Conservation (phyloP, 2,113 vertebrate genomes). For the Aspiorhynchus laticeps region DNA sequence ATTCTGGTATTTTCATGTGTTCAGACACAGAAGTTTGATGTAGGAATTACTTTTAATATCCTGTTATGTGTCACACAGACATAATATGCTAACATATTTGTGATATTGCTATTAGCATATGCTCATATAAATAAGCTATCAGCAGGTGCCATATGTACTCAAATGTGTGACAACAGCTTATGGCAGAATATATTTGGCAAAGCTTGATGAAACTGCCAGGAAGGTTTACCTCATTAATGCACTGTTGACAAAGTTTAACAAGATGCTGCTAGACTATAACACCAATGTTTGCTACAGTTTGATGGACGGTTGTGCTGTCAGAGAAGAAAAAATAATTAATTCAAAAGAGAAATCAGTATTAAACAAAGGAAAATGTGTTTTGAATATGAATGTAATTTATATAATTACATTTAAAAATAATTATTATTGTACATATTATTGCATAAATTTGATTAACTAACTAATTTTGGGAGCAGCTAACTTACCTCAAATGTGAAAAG, state of each 20-base stretch:
- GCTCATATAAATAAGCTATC: neutral
- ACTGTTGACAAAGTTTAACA: constrained; percentile 8
- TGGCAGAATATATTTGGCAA: neutral
- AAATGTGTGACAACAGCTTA: neutral
- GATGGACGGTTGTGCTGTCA: neutral
- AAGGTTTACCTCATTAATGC: neutral
- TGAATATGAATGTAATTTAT: neutral
- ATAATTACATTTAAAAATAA: neutral
- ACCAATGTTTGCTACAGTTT: neutral
- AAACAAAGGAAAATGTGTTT: neutral
- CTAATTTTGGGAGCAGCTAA: no score
- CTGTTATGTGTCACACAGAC: neutral
- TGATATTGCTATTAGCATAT: neutral
- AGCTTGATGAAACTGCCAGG: neutral
- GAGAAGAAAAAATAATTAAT: neutral
- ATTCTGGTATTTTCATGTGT: neutral
- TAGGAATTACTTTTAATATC: neutral
- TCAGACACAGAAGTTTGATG: neutral
- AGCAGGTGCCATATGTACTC: neutral
- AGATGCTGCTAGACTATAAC: neutral
- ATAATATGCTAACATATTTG: neutral
- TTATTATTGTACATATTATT: neutral
- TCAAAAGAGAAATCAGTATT: neutral
- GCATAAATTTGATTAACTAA: no score
- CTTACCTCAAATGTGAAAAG: no score